phyloP scores from a whole-genome alignment of 2,888 invertebrate species.

The Hydraecia micacea region DNA sequence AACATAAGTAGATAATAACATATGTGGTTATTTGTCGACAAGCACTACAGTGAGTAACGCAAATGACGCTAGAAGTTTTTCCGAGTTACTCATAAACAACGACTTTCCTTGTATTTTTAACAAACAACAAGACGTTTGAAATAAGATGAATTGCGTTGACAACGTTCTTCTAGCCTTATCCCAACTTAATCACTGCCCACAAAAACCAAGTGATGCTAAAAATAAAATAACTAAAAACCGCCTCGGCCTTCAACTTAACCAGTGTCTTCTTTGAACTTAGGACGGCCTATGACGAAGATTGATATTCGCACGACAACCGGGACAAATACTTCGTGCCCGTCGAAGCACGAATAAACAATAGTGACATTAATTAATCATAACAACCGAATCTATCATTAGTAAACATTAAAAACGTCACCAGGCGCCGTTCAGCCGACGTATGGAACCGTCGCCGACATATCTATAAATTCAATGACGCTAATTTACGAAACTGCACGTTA shows the following conservation, averaged over 20 bases:
- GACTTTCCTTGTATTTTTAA: slow-evolving; percentile 54
- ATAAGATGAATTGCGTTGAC: not conserved
- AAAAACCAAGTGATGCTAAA: not conserved
- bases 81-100: slow-evolving; percentile 43
- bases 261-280: slow-evolving; percentile 20
- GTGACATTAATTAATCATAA: slow-evolving; percentile 59
- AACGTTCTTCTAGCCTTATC: not conserved
- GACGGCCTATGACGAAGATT: slow-evolving; percentile 4
- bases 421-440: slow-evolving; percentile 53
- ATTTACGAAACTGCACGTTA: slow-evolving; percentile 66
- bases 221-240: not conserved
- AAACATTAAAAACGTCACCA: slow-evolving; percentile 52
- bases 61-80: slow-evolving; percentile 54
- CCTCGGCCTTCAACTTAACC: slow-evolving; percentile 22
- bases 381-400: slow-evolving; percentile 60
- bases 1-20: slow-evolving; percentile 35
- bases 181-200: not conserved
- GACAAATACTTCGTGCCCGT: slow-evolving; percentile 30
- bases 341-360: slow-evolving; percentile 54
- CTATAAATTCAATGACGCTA: slow-evolving; percentile 67
- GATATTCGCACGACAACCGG: slow-evolving; percentile 27
- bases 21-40: slow-evolving; percentile 24
- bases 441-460: slow-evolving; percentile 35
- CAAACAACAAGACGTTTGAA: slow-evolving; percentile 25
- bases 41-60: slow-evolving; percentile 40